Percentiles rank a stretch among this genome's conserved stretches.
phyloP scores from a whole-genome alignment of 2,113 vertebrate species.

The Casuarius casuarius region DNA sequence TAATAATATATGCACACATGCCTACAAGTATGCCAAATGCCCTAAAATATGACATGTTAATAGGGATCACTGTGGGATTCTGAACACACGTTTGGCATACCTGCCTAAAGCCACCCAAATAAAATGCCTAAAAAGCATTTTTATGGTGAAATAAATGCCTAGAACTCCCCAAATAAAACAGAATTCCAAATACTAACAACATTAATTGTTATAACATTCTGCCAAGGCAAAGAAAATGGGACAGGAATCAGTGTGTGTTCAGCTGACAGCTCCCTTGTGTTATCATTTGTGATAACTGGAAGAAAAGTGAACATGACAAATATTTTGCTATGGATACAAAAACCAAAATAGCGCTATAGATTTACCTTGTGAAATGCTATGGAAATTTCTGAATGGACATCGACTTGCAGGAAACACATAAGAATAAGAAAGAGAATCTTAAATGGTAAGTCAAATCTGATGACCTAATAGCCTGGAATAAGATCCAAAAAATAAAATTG shows the following conservation, averaged over 20 bases:
- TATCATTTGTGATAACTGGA: neutral
- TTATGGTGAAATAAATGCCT: neutral
- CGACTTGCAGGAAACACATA: neutral
- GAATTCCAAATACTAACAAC: neutral
- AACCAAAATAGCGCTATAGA: neutral
- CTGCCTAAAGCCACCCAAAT: neutral
- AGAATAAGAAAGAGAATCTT: neutral
- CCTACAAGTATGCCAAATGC: neutral
- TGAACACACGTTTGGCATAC: neutral
- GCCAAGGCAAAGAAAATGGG: neutral
- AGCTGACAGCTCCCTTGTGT: neutral
- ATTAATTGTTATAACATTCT: neutral
- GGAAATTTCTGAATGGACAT: neutral
- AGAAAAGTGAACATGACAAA: neutral
- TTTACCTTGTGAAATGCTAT: neutral
- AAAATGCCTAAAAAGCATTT: neutral
- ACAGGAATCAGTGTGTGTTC: neutral
- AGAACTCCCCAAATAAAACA: neutral
- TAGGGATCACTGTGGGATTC: neutral
- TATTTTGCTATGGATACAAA: neutral
- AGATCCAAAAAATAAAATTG: neutral
- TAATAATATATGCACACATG: neutral
- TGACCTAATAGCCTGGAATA: neutral
- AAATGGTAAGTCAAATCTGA: neutral
- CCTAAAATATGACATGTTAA: neutral